Evolutionary conservation across 2,797 vertebrate species (phyloP).

Genomic region (Lutjanus argentimaculatus): DNA sequence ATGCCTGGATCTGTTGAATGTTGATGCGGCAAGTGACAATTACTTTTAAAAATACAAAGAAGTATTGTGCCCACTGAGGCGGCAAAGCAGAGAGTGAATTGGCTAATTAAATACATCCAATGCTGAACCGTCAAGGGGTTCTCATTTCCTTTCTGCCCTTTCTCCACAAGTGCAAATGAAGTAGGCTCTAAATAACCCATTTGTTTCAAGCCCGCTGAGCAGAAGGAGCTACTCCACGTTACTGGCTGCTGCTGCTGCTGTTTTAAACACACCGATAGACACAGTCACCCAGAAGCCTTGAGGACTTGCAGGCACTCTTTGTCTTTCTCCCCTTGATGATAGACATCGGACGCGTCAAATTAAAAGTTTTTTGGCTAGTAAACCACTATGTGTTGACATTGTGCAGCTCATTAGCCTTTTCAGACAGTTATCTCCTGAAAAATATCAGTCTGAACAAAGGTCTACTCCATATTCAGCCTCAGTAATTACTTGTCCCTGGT

Average conservation of each 20-base stretch:
- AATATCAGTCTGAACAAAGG: slow-evolving; percentile 69
- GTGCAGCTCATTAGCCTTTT: slow-evolving; percentile 78
- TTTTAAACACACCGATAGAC: slow-evolving; percentile 60
- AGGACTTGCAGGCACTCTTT: slow-evolving; percentile 51
- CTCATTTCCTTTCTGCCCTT: slow-evolving; percentile 81
- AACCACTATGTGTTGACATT: slow-evolving; percentile 65
- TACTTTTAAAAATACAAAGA: slow-evolving; percentile 79
- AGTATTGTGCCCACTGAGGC: slow-evolving; percentile 72
- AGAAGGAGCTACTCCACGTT: slow-evolving; percentile 67
- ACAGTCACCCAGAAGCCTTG: slow-evolving; percentile 56
- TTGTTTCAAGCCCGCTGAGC: slow-evolving; percentile 79
- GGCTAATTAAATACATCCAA: slow-evolving; percentile 85
- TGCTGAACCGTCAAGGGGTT: slow-evolving; percentile 72
- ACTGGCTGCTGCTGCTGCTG: slow-evolving; percentile 58
- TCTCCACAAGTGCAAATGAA: slow-evolving; percentile 83
- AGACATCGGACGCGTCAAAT: slow-evolving; percentile 74
- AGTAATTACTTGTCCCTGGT: slow-evolving; percentile 63
- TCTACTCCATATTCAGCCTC: slow-evolving; percentile 57
- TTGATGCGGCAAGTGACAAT: slow-evolving; percentile 80
- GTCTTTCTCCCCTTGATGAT: slow-evolving; percentile 63
- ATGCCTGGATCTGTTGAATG: slow-evolving; percentile 72
- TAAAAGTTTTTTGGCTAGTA: slow-evolving; percentile 62
- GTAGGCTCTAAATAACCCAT: slow-evolving; percentile 81
- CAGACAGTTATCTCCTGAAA: slow-evolving; percentile 64
- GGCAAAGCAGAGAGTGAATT: slow-evolving; percentile 77